Evolutionary conservation across 2,888 invertebrate species (phyloP), one percentile per base, ranked within the genome.

Genomic region (Lithosia quadra): DNA sequence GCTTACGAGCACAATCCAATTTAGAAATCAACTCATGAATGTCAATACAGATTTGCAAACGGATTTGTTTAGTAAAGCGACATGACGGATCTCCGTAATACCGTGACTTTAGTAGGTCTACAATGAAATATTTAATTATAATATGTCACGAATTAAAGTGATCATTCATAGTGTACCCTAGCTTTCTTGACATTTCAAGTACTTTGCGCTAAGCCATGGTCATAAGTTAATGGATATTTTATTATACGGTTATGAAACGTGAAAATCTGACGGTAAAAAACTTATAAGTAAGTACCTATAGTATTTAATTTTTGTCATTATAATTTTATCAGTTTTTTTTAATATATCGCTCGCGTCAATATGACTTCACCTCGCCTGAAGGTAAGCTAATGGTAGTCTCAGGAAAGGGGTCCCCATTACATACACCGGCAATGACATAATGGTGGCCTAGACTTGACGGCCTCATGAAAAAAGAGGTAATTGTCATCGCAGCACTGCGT

Each of bases 51-150:
- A 59, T 34, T 59, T 21, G 5, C n/a, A 21, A 56, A 36, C 18
- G 58, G 33, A 33, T 55, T 24, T 59, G 21, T n/a, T 59, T 21
- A 59, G 34, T 34, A 34, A 59, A 33, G 34, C 59, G 21, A 59
- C 11, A 56, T 56, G 24, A 56, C 24, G 24, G 22, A 24, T 24
- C 56, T 15, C 24, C 24, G 56, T 56, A 56, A 56, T 56, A 28
- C 56, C 15, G 24, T 28, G 24, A 13, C 28, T 24, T 53, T 56
- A 13, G 22, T 24, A 8, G 13, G 15, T 56, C 59, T 18, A 34
- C 21, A n/a, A 34, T 33, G 33, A 21, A 59, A 34, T 36, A 36
- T 59, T 49, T 49, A 18, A 49, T 49, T 49, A n/a, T 49, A 49
- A 49, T 49, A 49, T 49, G n/a, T 49, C 49, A 49, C 49, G 33